Evolutionary conservation across 2,888 invertebrate species (phyloP), one percentile per base, ranked within the genome.

Genomic region (Uropetala carovei): DNA sequence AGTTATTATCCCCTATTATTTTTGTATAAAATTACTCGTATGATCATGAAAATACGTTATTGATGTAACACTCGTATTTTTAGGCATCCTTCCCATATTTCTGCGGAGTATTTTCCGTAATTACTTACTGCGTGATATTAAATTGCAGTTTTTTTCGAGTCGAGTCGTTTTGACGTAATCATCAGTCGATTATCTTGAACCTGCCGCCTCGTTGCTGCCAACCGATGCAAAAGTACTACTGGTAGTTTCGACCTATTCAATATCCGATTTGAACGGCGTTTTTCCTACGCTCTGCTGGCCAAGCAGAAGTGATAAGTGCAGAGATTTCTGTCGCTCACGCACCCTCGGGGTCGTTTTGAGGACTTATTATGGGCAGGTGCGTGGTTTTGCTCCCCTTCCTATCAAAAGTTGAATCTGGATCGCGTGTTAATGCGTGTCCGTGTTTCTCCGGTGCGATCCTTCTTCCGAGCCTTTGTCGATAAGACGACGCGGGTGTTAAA

Each of bases 351-450:
- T 64, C 64, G 4, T 18, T 64, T 64, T 64, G 64, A 64, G 7
- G 16, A 16, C 68, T 43, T 43, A 5, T 1, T 43, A 5, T 1
- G 43, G 43, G 68, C 68, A 68, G 68, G 68, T 68, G 68, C 68
- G 68, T 68, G 68, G 68, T 68, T 68, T 68, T 18, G 22, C 0
- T 22, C 68, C 68, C 13, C 22, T 68, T 18, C 9, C 16, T 68
- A 68, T 68, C 68, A 68, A 68, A 18, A 68, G 68, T 18, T 22
- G 68, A n/a, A 68, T 68, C 68, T 22, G 68, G 10, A 68, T 68
- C 68, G 68, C 68, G 68, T 68, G 68, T n/a, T 68, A 18, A n/a
- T 68, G n/a, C 68, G 18, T 68, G 68, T 43, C 43, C 68, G 68
- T 68, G 68, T 68, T 68, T 22, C 5, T 1, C 43, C 43, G 43